Evolutionary conservation across 2,113 vertebrate genomes (phyloP), one percentile per base, ranked within the genome.

Genomic region (Calyptomena viridis): DNA sequence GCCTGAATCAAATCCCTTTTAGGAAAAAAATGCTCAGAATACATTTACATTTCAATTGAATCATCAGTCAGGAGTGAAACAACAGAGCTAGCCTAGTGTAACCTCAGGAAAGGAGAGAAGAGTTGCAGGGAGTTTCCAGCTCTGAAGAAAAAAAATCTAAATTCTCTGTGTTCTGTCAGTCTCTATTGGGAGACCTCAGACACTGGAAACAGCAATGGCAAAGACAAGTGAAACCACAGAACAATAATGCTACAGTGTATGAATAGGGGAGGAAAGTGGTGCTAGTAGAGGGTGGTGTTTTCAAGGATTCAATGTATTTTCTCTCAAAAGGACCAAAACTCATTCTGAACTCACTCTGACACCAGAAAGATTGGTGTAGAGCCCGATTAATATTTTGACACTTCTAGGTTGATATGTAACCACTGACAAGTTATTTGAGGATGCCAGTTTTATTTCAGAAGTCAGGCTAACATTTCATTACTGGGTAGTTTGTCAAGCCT

Each of bases 1-100:
- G 17, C 24, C 52, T 73, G 27, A 76, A 85, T 63, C 42, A 82
- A 95, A 90, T 84, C 8, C 6, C 35, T 77, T 73, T 56, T 42
- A 50, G 46, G 22, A 66, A 91, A 80, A 79, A 62, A 52, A 27
- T 14, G 7, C 35, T 75, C 11, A 73, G 50, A 81, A 78, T 63
- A 56, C n/a, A 87, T 58, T 89, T 79, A 73, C 33, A 67, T 66
- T 84, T 93, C 75, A 90, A 40, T 69, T 8, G 14, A 87, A 35
- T 37, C 42, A 69, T 37, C 20, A 39, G 15, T 77, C 39, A 44
- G 49, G 17, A 85, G 10, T 1, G 3, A 77, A 73, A 90, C 25
- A 60, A 66, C 25, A 64, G 35, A 91, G 27, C 37, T 77, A 83
- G 39, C 17, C 22, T 15, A 62, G 8, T 10, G 20, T 28, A 76